Percentiles rank a stretch among this genome's conserved stretches.
Evolutionary conservation across 2,888 invertebrate species (phyloP).

Genomic region (Tethea ocularis): DNA sequence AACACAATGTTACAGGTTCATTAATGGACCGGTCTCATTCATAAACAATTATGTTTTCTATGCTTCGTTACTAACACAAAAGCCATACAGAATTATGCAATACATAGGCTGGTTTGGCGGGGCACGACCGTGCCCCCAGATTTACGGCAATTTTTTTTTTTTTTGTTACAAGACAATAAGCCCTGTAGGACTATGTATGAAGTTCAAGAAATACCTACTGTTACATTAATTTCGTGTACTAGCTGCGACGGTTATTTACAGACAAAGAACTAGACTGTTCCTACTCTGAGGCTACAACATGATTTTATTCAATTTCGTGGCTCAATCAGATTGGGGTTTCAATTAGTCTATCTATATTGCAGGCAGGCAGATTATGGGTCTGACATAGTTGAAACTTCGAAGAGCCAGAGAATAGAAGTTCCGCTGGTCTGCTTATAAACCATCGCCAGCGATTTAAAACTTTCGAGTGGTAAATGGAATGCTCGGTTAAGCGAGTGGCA

Average conservation of each 20-base stretch:
- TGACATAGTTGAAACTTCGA: slow-evolving; percentile 2
- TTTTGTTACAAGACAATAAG: background rate
- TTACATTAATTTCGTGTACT: too few species aligned
- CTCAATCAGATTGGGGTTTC: too few species aligned
- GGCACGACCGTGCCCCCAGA: too few species aligned
- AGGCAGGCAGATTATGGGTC: background rate
- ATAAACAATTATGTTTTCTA: background rate
- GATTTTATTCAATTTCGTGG: too few species aligned
- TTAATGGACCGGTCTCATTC: slow-evolving; percentile 10
- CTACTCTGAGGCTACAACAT: too few species aligned
- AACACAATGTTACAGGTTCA: slow-evolving; percentile 12
- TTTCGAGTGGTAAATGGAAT: slow-evolving; percentile 8
- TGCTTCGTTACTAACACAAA: background rate
- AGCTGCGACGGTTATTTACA: too few species aligned
- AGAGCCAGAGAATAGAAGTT: slow-evolving; percentile 28
- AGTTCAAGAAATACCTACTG: too few species aligned
- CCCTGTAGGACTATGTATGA: too few species aligned
- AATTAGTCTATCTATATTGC: too few species aligned
- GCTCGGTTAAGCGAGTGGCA: background rate
- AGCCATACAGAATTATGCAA: background rate
- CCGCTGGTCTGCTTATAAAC: slow-evolving; percentile 22
- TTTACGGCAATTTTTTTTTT: background rate
- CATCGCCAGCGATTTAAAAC: slow-evolving; percentile 19
- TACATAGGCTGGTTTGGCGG: too few species aligned
- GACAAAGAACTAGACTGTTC: too few species aligned